Evolutionary conservation across 2,888 invertebrate genomes (phyloP), one percentile per base, ranked within the genome.

Genomic region (Sepioteuthis lessoniana): DNA sequence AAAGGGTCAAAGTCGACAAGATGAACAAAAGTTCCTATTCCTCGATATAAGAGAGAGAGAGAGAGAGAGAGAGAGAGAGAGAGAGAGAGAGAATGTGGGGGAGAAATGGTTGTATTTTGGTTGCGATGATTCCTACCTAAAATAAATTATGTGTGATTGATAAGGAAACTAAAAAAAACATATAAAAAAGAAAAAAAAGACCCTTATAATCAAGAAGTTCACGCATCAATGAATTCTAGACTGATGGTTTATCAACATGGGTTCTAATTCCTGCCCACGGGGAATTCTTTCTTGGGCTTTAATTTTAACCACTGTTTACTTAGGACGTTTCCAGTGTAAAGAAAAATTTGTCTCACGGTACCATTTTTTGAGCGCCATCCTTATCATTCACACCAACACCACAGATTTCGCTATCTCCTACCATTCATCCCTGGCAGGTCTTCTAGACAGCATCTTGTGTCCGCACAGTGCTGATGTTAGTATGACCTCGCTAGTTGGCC

Each of bases 231-330:
- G n/a, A n/a, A 76, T 35, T n/a, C 76, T 16, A 76, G 76, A 76
- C 76, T 76, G 76, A 76, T 76, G 76, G 76, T 76, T 76, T 76
- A 76, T 76, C 76, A 76, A 76, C 76, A 76, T 76, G 76, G 76
- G n/a, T 35, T 35, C n/a, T 19, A n/a, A n/a, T 76, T 76, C 76
- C 13, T 16, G 76, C 76, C 76, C 76, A 8, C n/a, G n/a, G 76
- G 76, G 76, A 76, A n/a, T 76, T 76, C 76, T 76, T 35, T 13
- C n/a, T 76, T n/a, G n/a, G 5, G 7, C 76, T 13, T 25, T 76
- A 16, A n/a, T 76, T 76, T n/a, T 35, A 16, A 35, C n/a, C 76
- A 76, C 10, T 76, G n/a, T 76, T 76, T 76, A 35, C 35, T 76
- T 76, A 76, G n/a, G 76, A 76, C n/a, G n/a, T 35, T n/a, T 76